A percentile compares a stretch with the other conserved stretches of the same genome.
Evolutionary conservation across 2,797 vertebrate species (phyloP).

Genomic region (Momotus momota): DNA sequence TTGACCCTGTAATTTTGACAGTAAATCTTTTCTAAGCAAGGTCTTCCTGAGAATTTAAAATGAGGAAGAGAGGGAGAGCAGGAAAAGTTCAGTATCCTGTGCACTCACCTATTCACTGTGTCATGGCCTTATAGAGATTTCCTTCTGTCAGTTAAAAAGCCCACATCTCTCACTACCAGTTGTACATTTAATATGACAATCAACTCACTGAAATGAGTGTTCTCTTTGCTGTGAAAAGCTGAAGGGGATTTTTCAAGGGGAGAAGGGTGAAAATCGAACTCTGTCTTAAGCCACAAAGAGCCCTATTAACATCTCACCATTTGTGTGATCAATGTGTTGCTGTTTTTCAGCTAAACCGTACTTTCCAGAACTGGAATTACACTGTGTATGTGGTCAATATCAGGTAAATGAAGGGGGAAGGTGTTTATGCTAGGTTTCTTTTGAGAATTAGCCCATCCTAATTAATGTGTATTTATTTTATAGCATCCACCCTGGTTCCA

Average conservation of each 20-base stretch:
- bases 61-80: neutral
- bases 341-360: constrained; percentile 89
- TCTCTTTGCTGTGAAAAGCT: neutral
- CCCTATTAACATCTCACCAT: neutral
- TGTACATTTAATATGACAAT: neutral
- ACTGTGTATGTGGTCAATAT: constrained; percentile 84
- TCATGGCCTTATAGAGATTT: neutral
- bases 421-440: neutral
- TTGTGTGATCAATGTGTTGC: constrained; percentile 41
- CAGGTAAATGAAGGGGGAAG: constrained; percentile 83
- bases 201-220: neutral
- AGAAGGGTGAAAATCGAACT: neutral
- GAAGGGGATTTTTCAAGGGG: neutral
- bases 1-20: neutral
- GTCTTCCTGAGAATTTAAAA: neutral
- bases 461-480: constrained; percentile 25
- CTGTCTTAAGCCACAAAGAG: neutral
- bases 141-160: neutral
- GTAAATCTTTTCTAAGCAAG: neutral
- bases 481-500: constrained; percentile 61
- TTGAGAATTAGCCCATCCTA: neutral
- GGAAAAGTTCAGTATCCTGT: neutral
- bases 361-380: constrained; percentile 90
- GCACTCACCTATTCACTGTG: neutral
- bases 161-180: neutral